Evolutionary conservation across 2,797 vertebrate genomes (phyloP).

Genomic region (Premnoplex brunnescens): DNA sequence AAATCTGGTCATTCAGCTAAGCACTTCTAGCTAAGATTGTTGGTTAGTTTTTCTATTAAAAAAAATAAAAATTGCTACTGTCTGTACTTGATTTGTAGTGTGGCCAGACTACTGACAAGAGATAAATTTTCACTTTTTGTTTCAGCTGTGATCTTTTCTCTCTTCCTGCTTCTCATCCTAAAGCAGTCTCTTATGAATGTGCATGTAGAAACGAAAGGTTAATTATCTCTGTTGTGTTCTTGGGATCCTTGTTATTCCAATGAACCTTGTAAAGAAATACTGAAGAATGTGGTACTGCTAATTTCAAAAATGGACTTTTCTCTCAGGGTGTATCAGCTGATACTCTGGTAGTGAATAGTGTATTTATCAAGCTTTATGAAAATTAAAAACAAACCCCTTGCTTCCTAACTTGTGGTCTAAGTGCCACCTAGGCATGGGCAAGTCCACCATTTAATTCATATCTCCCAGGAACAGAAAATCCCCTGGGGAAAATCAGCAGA

Average conservation of each 20-base stretch:
- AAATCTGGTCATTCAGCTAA: neutral
- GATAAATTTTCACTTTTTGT: neutral
- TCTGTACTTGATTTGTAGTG: neutral
- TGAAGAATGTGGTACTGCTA: neutral
- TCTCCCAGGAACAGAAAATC: neutral
- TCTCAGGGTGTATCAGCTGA: neutral
- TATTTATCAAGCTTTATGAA: neutral
- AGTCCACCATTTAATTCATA: neutral
- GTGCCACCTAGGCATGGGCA: neutral
- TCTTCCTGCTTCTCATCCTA: neutral
- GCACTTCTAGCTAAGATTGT: neutral
- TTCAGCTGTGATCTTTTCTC: conserved; percentile 4
- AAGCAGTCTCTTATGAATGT: neutral
- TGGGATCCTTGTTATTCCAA: neutral
- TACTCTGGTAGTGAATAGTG: neutral
- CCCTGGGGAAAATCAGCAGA: neutral
- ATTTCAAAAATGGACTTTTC: neutral
- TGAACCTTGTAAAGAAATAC: neutral
- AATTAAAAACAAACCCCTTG: neutral
- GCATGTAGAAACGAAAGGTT: neutral
- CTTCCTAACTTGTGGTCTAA: neutral
- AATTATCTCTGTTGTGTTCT: conserved; percentile 9
- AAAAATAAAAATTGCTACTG: neutral
- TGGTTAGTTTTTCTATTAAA: neutral
- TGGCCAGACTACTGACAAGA: neutral